Base-by-base conservation (phyloP, 2,888 invertebrate genomes). In the Ametastegia equiseti region DNA sequence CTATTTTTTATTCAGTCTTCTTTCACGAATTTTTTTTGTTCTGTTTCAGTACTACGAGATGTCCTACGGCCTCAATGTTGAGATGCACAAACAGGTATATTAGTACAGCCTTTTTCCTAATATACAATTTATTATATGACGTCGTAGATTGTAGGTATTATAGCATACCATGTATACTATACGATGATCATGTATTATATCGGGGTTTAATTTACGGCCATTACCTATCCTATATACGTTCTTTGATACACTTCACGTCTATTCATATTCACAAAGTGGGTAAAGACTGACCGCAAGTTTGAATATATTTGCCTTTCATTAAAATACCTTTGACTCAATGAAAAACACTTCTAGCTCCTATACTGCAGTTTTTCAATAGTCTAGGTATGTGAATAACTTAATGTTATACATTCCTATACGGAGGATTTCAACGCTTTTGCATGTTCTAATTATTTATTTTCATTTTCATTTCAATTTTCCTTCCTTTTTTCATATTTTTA, bases 31-130 rank as follows among this genome's bases (percentile, higher is more conserved):
- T 13, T 88, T 87, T n/a, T n/a, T n/a, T n/a, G n/a, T n/a, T 91
- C 88, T 93, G 90, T 95, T 95, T 80, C 95, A 97, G 97, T 98
- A 98, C 93, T 98, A 98, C 93, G 98, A 98, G 94, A 98, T 98
- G 97, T 97, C 97, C 80, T 98, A 97, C 93, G 97, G 97, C 88
- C 95, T 98, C 89, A 97, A 98, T 93, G 97, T 97, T 89, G 98
- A 98, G 94, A 97, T 98, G 97, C 97, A 97, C 93, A 98, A 98
- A 94, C 98, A 97, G 95, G 96, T 96, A n/a, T n/a, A n/a, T n/a
- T n/a, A 93, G 93, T 93, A 30, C 11, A 71, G 30, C 15, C 30
- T 71, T n/a, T 15, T 30, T 9, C 11, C 27, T 30, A 33, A 33
- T 69, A n/a, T 13, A 19, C n/a, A n/a, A n/a, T n/a, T n/a, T n/a